A percentile compares a stretch with the other conserved stretches of the same genome.
Evolutionary conservation across 2,888 invertebrate genomes (phyloP).

Genomic region (Lymantria dispar): DNA sequence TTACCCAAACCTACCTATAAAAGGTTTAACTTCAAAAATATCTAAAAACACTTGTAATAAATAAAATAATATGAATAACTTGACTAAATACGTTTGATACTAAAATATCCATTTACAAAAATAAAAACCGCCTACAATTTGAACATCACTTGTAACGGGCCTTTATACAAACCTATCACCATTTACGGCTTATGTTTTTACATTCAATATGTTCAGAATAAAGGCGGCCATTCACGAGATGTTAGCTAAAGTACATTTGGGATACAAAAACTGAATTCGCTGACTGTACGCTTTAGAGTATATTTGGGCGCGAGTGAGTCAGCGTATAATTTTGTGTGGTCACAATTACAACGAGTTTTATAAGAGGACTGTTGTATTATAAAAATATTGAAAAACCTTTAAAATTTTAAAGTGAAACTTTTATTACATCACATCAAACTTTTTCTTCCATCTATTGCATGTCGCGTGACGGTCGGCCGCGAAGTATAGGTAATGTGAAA

Average conservation of each 20-base stretch:
- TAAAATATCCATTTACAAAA: not conserved
- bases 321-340: slow-evolving; percentile 32
- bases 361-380: no score
- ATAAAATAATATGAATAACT: no score
- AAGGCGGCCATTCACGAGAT: slow-evolving; percentile 17
- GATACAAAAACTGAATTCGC: slow-evolving; percentile 33
- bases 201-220: slow-evolving; percentile 9
- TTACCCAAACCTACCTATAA: no score
- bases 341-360: slow-evolving; percentile 6
- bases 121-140: not conserved
- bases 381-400: no score
- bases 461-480: no score
- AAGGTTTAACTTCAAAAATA: no score
- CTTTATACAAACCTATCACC: not conserved
- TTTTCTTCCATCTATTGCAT: no score
- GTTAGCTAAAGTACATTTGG: slow-evolving; percentile 15
- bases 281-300: slow-evolving; percentile 32
- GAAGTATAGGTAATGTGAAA: no score
- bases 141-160: not conserved
- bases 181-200: slow-evolving; percentile 2
- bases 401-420: no score
- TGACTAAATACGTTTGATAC: no score
- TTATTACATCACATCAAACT: no score
- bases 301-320: slow-evolving; percentile 45
- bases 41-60: no score